Conservation (phyloP, 2,888 invertebrate species). For the Trichopoda pennipes region DNA sequence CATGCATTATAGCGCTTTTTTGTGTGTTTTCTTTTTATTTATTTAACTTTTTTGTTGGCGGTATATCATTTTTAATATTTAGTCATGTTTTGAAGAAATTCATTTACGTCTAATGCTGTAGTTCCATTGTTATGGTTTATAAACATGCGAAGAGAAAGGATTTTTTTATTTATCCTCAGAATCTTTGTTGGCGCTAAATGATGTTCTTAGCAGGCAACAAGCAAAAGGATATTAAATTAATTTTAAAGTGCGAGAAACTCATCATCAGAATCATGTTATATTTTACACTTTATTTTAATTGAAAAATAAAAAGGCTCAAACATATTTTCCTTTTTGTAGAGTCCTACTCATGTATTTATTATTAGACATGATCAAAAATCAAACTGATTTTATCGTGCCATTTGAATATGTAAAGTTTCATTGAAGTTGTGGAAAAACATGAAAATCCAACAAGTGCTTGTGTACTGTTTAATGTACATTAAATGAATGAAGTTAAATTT, state of each 20-base stretch:
- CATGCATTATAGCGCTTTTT: too few relatives aligned
- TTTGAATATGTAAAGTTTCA: too few relatives aligned
- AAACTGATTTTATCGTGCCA: too few relatives aligned
- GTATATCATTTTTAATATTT: constrained; percentile 33
- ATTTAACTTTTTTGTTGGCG: constrained; percentile 30
- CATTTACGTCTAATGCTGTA: constrained; percentile 52
- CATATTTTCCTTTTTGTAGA: constrained; percentile 42
- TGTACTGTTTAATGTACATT: too few relatives aligned
- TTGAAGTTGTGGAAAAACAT: too few relatives aligned
- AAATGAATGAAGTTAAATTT: too few relatives aligned
- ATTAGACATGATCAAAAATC: neutral
- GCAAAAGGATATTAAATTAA: constrained; percentile 78
- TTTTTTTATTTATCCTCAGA: constrained; percentile 53
- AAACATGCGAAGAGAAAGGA: constrained; percentile 74
- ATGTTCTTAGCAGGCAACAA: constrained; percentile 68
- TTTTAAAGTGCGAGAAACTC: constrained; percentile 75
- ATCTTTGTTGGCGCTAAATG: constrained; percentile 69
- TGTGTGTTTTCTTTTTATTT: constrained; percentile 14
- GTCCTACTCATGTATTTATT: constrained; percentile 11
- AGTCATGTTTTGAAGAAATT: constrained; percentile 61
- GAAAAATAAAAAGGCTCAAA: constrained; percentile 57
- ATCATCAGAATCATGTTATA: constrained; percentile 51
- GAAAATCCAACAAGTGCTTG: too few relatives aligned
- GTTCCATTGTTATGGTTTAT: constrained; percentile 70
- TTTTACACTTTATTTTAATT: constrained; percentile 14